Evolutionary conservation across 2,113 vertebrate species (phyloP).

Genomic region (Melospiza georgiana): DNA sequence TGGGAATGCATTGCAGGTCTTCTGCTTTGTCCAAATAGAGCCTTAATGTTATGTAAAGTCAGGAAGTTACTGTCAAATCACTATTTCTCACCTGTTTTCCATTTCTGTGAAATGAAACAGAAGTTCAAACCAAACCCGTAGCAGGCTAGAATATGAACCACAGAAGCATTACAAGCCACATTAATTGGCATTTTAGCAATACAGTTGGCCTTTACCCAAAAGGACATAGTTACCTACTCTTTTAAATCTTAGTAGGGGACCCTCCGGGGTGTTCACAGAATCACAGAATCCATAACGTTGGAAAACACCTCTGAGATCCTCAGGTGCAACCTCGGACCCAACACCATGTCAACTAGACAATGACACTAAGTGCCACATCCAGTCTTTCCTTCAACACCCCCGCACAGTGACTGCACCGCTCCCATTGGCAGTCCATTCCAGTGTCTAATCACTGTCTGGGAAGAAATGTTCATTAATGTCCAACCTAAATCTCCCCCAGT

Average conservation of each 20-base stretch:
- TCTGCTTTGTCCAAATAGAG: not conserved
- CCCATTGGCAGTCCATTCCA: not conserved
- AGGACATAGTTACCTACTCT: not conserved
- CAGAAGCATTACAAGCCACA: not conserved
- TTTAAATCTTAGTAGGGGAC: not conserved
- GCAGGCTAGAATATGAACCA: not conserved
- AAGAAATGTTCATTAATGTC: not conserved
- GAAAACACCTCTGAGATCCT: not conserved
- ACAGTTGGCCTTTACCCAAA: not conserved
- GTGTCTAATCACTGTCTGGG: not conserved
- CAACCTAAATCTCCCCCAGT: not conserved
- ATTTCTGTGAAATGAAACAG: not conserved
- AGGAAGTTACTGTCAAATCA: not conserved
- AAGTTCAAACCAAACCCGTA: not conserved
- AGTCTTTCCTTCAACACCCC: not conserved
- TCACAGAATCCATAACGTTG: not conserved
- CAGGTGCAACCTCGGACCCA: not conserved
- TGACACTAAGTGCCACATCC: not conserved
- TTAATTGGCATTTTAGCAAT: not conserved
- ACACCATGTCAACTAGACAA: not conserved
- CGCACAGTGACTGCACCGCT: fast-evolving
- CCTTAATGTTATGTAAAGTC: not conserved
- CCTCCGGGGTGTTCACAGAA: not conserved
- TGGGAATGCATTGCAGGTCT: not conserved
- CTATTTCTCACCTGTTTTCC: not conserved